phyloP scores from a whole-genome alignment of 2,797 vertebrate genomes.

The Urocyon cinereoargenteus region DNA sequence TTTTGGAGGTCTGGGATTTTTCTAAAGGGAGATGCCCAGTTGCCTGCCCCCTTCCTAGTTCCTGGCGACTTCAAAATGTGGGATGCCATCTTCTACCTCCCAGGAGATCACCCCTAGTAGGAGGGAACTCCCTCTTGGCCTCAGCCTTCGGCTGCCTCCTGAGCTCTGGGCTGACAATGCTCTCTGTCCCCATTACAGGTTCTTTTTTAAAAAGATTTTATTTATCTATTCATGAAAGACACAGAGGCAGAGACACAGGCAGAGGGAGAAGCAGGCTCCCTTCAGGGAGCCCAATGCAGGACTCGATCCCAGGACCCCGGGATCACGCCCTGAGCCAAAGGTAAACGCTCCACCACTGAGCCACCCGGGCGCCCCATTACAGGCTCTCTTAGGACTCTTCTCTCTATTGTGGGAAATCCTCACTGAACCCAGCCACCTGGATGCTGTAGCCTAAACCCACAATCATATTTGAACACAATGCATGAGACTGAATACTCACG shows the following conservation, averaged over 20 bases:
- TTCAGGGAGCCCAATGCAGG: too few relatives aligned
- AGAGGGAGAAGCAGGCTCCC: too few relatives aligned
- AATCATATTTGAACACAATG: neutral
- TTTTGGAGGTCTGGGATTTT: neutral
- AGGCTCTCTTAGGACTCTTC: neutral
- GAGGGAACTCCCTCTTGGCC: neutral
- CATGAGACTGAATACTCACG: neutral
- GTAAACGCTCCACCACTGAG: too few relatives aligned
- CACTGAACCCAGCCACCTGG: neutral
- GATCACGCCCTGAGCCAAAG: too few relatives aligned
- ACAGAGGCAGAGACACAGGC: too few relatives aligned
- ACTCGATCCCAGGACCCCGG: too few relatives aligned
- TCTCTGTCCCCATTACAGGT: neutral
- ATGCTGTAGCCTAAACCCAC: neutral
- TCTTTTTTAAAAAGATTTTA: neutral
- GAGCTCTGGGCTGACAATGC: neutral
- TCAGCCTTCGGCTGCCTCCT: neutral
- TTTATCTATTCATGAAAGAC: too few relatives aligned
- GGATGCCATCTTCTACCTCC: neutral
- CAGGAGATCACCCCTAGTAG: neutral
- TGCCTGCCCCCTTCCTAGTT: neutral
- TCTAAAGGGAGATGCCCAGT: neutral
- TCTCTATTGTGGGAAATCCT: neutral
- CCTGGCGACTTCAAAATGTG: neutral
- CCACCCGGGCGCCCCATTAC: neutral